These are phyloP conservation scores for Sebastes nivosus DNA, from an alignment of 2,797 vertebrate genomes.

Conservation along the genomic window DNA sequence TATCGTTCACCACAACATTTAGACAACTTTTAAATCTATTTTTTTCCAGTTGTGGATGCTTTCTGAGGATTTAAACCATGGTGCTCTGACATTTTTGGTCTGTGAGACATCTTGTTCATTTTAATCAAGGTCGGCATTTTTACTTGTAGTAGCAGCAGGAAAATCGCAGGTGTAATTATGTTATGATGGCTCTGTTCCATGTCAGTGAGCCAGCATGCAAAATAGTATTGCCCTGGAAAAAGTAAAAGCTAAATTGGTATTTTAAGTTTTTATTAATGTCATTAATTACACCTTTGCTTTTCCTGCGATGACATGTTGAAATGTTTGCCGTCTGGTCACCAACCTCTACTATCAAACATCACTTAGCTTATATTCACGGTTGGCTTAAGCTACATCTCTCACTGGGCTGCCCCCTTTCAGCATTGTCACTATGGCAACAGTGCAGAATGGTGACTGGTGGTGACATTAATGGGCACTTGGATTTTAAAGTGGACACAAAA, in stretches of 20 bases:
- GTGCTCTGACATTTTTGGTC: not conserved
- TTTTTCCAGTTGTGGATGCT: not conserved
- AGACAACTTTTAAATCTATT: not conserved
- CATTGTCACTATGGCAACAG: constrained; percentile 8
- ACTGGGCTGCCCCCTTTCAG: not conserved
- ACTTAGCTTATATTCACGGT: not conserved
- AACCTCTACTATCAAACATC: not conserved
- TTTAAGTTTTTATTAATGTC: not conserved
- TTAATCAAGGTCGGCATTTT: not conserved
- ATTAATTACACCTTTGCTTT: not conserved
- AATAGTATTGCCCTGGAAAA: not conserved
- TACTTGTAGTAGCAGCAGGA: not conserved
- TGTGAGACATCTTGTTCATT: not conserved
- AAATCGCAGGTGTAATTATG: not conserved
- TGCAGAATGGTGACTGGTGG: not conserved
- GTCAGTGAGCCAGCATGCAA: not conserved
- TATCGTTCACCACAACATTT: not conserved
- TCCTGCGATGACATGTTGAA: not conserved
- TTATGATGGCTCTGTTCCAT: not conserved
- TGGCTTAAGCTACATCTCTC: not conserved
- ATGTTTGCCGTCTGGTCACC: not conserved
- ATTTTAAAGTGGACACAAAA: constrained; percentile 4
- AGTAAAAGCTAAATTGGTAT: not conserved
- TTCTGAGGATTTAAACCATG: not conserved
- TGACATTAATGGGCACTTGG: not conserved